phyloP scores from a whole-genome alignment of 2,888 invertebrate species.

The Galerucella nymphaeae region DNA sequence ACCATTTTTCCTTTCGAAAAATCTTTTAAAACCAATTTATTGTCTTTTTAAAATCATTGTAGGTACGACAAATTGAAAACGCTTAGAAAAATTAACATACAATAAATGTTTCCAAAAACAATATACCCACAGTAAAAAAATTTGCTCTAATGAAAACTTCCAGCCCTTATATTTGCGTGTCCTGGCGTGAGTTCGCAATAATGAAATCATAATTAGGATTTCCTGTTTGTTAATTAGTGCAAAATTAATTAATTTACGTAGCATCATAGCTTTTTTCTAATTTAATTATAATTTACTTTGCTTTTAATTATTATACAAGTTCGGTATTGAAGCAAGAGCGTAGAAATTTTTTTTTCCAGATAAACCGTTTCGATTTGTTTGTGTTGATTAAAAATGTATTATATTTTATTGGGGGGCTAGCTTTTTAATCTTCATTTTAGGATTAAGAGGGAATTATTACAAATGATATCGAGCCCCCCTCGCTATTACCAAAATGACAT shows the following conservation, averaged over 20 bases:
- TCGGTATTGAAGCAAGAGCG: slow-evolving; percentile 10
- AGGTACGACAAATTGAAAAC: too few relatives aligned
- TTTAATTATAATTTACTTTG: slow-evolving; percentile 53
- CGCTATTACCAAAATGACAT: too few relatives aligned
- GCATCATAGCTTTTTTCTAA: slow-evolving; percentile 45
- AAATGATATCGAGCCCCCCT: too few relatives aligned
- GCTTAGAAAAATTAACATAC: not conserved
- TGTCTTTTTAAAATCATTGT: too few relatives aligned
- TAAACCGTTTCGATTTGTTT: too few relatives aligned
- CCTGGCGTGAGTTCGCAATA: slow-evolving; percentile 32
- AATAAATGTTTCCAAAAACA: not conserved
- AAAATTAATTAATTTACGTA: slow-evolving; percentile 52
- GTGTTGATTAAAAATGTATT: too few relatives aligned
- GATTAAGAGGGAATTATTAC: too few relatives aligned
- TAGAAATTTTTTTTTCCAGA: not conserved
- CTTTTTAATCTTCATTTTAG: too few relatives aligned
- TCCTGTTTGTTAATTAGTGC: slow-evolving; percentile 50
- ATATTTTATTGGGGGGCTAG: too few relatives aligned
- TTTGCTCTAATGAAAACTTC: not conserved
- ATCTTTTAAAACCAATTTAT: too few relatives aligned
- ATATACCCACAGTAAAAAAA: not conserved
- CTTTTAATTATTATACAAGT: slow-evolving; percentile 46
- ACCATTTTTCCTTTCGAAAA: too few relatives aligned
- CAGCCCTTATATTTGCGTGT: slow-evolving; percentile 14
- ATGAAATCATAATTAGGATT: slow-evolving; percentile 49